Percentiles rank a stretch among this genome's conserved stretches.
Conservation (phyloP, 2,113 vertebrate species). For the zebrafish (Danio rerio) region GRCz12tu NC_133179.1:19864001-19864500, state of each 20-base stretch:
- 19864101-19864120: not conserved
- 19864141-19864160: not conserved
- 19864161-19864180: not conserved
- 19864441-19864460: too few species aligned
- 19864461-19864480: too few species aligned
- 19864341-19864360: not conserved
- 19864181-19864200: not conserved
- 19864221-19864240: not conserved
- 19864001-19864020: too few species aligned
- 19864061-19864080: too few species aligned
- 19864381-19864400: not conserved
- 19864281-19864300: not conserved
- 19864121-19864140: not conserved
- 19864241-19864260: not conserved
- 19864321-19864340: not conserved
- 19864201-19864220: not conserved
- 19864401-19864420: too few species aligned
- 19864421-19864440: too few species aligned
- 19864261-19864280: not conserved
- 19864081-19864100: not conserved
- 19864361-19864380: not conserved
- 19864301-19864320: not conserved
- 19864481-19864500: too few species aligned
- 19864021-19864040: too few species aligned
- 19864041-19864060: too few species aligned